Conservation (phyloP, 2,797 vertebrate species). For the Myripristis murdjan region DNA sequence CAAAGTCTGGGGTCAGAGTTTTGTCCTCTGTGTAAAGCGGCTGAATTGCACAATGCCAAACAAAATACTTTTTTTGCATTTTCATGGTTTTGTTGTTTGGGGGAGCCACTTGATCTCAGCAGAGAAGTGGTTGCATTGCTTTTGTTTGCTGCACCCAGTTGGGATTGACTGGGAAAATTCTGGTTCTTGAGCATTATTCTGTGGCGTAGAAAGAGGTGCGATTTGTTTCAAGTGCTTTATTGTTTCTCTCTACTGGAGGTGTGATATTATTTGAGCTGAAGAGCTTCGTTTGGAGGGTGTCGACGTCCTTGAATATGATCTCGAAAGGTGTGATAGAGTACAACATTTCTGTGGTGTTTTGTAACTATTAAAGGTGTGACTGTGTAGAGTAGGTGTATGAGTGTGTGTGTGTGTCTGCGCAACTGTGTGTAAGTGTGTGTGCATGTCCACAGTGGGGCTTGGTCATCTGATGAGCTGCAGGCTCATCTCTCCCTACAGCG, state of each 20-base stretch:
- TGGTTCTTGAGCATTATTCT: constrained; percentile 15
- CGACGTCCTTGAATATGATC: constrained; percentile 47
- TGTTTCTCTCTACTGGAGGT: constrained; percentile 16
- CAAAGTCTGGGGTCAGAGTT: constrained; percentile 18
- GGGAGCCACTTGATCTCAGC: not conserved
- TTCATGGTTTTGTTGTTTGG: not conserved
- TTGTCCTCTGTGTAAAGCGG: constrained; percentile 8
- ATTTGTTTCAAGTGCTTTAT: constrained; percentile 12
- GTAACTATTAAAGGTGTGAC: constrained; percentile 66
- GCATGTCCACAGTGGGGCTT: constrained; percentile 50
- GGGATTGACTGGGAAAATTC: constrained; percentile 20
- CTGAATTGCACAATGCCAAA: constrained; percentile 13
- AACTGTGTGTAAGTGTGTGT: constrained; percentile 13
- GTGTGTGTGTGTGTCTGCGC: constrained; percentile 15
- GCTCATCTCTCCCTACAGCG: constrained; percentile 78
- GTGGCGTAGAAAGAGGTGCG: constrained; percentile 12
- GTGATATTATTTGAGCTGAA: not conserved
- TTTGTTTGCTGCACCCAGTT: not conserved
- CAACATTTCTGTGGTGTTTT: constrained; percentile 44
- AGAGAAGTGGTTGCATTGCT: not conserved
- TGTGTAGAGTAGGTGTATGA: constrained; percentile 7
- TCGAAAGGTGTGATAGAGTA: constrained; percentile 48
- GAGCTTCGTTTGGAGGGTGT: constrained; percentile 8
- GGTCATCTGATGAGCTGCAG: constrained; percentile 78
- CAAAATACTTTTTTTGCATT: not conserved